Evolutionary conservation across 1,140 invertebrate species (phyloP).

Genomic region (Drosophila nannoptera): DNA sequence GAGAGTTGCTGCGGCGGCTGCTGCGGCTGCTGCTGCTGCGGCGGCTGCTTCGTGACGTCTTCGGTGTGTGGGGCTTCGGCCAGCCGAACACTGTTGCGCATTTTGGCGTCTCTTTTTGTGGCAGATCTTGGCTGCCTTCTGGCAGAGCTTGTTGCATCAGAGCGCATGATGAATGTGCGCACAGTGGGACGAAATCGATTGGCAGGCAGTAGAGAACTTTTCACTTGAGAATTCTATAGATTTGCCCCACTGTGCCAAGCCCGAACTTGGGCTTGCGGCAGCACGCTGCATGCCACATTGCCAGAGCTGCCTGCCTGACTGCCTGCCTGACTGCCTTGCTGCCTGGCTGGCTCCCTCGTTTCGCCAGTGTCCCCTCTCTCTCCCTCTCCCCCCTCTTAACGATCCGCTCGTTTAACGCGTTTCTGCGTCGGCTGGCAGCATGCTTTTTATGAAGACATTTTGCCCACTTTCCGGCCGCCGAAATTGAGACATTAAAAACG

Average conservation of each 20-base stretch:
- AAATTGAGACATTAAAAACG: constrained; percentile 76
- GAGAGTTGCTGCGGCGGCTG: constrained; percentile 34
- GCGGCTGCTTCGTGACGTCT: constrained; percentile 51
- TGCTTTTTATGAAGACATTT: constrained; percentile 74
- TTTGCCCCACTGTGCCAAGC: constrained; percentile 37
- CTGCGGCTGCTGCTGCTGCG: constrained; percentile 17
- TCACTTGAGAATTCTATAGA: not conserved
- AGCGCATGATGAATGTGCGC: constrained; percentile 18
- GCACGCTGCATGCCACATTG: constrained; percentile 32
- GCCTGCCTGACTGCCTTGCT: constrained; percentile 1
- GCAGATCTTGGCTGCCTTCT: constrained; percentile 41
- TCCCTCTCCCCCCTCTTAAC: constrained; percentile 61
- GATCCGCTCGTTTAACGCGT: constrained; percentile 76
- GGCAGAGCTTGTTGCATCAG: constrained; percentile 36
- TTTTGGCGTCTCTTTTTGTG: constrained; percentile 28
- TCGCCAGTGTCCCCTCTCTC: not conserved
- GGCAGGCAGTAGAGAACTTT: not conserved
- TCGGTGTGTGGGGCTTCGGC: constrained; percentile 45
- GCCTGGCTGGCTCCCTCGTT: constrained; percentile 16
- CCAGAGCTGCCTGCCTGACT: not conserved
- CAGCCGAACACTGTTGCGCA: constrained; percentile 32
- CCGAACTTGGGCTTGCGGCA: constrained; percentile 8
- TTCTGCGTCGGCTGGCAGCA: constrained; percentile 50
- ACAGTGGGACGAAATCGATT: constrained; percentile 22
- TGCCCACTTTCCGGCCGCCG: constrained; percentile 44